These are phyloP conservation scores for Anthonomus grandis DNA, from an alignment of 1,140 invertebrate genomes.

Conservation along the genomic window DNA sequence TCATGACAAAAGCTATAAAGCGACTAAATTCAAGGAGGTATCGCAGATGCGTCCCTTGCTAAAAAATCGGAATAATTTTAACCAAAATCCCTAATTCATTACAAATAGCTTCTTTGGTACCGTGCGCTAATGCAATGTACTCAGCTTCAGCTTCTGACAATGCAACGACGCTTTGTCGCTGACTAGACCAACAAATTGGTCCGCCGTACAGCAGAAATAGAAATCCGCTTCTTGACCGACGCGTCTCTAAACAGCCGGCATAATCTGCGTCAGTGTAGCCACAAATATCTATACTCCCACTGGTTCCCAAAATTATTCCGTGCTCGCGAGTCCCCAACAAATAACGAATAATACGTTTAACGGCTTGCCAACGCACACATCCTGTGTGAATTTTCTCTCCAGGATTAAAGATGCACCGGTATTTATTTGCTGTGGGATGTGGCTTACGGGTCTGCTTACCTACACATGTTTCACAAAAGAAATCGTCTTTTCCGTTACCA, in stretches of 20 bases:
- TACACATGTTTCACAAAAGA: conserved; percentile 8
- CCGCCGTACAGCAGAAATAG: conserved; percentile 41
- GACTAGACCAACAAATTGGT: conserved; percentile 44
- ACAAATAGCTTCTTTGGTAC: conserved; percentile 41
- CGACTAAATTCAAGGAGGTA: no score
- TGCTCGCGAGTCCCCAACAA: conserved; percentile 47
- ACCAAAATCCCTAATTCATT: conserved; percentile 41
- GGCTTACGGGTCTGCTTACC: no score
- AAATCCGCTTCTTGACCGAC: conserved; percentile 43
- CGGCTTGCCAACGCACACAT: conserved; percentile 35
- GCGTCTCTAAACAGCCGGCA: conserved; percentile 40
- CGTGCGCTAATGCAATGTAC: conserved; percentile 41
- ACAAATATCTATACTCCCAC: conserved; percentile 5
- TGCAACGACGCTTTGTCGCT: conserved; percentile 42
- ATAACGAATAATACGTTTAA: conserved; percentile 46
- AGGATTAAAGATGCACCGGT: background rate
- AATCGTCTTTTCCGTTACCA: no score
- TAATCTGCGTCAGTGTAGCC: conserved; percentile 46
- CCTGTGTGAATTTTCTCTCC: conserved; percentile 12
- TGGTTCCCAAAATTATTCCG: conserved; percentile 31
- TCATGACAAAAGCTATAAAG: no score
- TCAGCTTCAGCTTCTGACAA: conserved; percentile 49
- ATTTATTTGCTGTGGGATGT: background rate
- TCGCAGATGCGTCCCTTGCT: no score
- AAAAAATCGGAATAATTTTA: no score